A percentile compares a stretch with the other conserved stretches of the same genome.
These are phyloP conservation scores for Micromesistius poutassou DNA, from an alignment of 2,797 vertebrate species.

Conservation along the genomic window DNA sequence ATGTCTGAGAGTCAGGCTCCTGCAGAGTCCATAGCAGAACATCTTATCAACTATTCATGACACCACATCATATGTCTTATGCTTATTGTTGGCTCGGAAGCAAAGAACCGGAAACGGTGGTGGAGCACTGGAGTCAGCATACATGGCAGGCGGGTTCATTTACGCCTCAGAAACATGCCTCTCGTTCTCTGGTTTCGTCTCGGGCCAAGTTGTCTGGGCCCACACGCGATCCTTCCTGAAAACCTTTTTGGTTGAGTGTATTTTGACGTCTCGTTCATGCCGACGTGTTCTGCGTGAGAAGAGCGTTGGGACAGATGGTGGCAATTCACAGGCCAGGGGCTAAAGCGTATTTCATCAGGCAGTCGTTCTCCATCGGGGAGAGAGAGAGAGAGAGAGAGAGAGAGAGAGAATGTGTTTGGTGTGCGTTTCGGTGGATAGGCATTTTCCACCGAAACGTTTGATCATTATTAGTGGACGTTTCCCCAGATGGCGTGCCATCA, in stretches of 20 bases:
- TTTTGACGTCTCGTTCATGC: neutral
- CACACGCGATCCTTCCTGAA: neutral
- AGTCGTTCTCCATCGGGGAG: neutral
- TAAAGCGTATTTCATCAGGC: neutral
- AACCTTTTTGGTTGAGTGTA: neutral
- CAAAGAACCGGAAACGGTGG: neutral
- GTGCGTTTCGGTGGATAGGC: neutral
- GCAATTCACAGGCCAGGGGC: neutral
- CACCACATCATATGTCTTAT: neutral
- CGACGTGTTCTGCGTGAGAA: neutral
- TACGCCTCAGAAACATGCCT: neutral
- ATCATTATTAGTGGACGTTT: neutral
- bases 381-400: neutral
- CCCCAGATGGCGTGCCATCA: neutral
- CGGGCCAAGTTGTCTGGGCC: neutral
- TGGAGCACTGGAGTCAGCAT: neutral
- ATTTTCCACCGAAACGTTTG: too few species aligned
- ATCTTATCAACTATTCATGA: constrained; percentile 1
- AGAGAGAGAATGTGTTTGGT: neutral
- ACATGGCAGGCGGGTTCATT: neutral
- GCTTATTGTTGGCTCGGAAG: neutral
- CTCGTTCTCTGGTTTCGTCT: neutral
- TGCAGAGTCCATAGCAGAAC: neutral
- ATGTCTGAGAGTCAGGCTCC: neutral
- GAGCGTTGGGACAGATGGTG: neutral